phyloP scores from a whole-genome alignment of 1,140 invertebrate species.

The Portunus trituberculatus region DNA sequence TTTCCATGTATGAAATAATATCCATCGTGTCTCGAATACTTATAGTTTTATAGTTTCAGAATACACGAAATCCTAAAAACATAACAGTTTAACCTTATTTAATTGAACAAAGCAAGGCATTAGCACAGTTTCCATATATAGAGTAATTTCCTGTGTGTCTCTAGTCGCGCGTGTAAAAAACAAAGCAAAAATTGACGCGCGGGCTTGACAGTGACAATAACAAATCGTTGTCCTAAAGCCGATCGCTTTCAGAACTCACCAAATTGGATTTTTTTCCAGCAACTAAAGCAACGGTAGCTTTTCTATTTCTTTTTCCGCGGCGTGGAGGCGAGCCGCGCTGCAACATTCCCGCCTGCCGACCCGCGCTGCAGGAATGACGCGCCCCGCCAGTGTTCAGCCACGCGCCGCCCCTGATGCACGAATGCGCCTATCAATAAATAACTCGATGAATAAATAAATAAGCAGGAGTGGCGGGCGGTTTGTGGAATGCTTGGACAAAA shows the following conservation, averaged over 20 bases:
- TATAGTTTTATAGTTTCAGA: too few species aligned
- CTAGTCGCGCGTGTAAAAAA: background rate
- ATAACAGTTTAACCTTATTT: too few species aligned
- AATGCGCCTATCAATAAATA: background rate
- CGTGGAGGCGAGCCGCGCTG: background rate
- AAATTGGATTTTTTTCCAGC: constrained; percentile 10
- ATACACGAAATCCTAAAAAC: too few species aligned
- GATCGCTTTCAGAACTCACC: background rate
- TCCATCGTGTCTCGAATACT: too few species aligned
- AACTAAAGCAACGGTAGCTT: background rate
- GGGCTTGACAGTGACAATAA: constrained; percentile 9
- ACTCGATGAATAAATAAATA: background rate
- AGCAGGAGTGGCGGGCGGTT: too few species aligned
- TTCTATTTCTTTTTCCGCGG: background rate
- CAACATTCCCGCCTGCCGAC: background rate
- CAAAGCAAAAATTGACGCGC: background rate
- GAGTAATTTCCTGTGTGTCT: too few species aligned
- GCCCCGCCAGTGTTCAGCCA: background rate
- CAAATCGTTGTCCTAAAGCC: background rate
- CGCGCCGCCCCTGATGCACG: too few species aligned
- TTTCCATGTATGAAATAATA: too few species aligned
- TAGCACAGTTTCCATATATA: too few species aligned
- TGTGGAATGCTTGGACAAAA: too few species aligned
- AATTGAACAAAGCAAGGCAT: too few species aligned
- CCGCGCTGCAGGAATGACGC: background rate